Percentiles rank a stretch among this genome's conserved stretches.
These are phyloP conservation scores for Acromyrmex heyeri DNA, from an alignment of 1,140 invertebrate species.

Conservation along the genomic window DNA sequence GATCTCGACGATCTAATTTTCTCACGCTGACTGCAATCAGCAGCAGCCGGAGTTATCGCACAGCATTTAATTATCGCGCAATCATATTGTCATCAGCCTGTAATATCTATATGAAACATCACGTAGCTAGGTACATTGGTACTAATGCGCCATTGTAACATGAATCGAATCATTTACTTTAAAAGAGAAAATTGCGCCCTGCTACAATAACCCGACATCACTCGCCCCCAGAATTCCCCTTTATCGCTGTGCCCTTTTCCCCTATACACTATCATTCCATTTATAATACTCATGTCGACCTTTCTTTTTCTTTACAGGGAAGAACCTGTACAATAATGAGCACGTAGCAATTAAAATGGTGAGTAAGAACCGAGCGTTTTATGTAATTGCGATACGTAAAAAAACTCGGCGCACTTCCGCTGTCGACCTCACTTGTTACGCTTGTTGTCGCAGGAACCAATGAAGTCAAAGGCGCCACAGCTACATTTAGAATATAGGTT, in stretches of 20 bases:
- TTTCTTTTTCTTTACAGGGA: conserved; percentile 92
- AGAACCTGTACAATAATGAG: conserved; percentile 99
- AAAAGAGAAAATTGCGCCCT: background rate
- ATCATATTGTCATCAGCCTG: conserved; percentile 38
- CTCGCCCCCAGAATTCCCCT: conserved; percentile 1
- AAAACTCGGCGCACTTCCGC: background rate
- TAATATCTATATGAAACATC: conserved; percentile 43
- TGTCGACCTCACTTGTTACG: conserved; percentile 24
- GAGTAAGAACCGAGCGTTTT: conserved; percentile 82
- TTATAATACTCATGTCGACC: conserved; percentile 47
- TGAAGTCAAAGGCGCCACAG: conserved; percentile 99
- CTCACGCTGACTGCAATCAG: conserved; percentile 63
- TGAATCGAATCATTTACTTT: conserved; percentile 23
- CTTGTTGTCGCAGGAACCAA: conserved; percentile 93
- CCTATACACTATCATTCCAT: conserved; percentile 30
- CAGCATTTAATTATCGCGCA: conserved; percentile 52
- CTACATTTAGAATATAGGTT: conserved; percentile 99
- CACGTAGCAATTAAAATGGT: conserved; percentile 99
- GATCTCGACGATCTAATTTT: conserved; percentile 68
- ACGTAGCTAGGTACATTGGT: background rate
- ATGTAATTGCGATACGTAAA: background rate
- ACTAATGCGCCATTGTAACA: conserved; percentile 4
- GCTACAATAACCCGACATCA: background rate
- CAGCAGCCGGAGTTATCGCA: conserved; percentile 10
- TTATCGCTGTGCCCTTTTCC: background rate